A percentile compares a stretch with the other conserved stretches of the same genome.
Evolutionary conservation across 1,140 invertebrate species (phyloP).

Genomic region (Varroa destructor): DNA sequence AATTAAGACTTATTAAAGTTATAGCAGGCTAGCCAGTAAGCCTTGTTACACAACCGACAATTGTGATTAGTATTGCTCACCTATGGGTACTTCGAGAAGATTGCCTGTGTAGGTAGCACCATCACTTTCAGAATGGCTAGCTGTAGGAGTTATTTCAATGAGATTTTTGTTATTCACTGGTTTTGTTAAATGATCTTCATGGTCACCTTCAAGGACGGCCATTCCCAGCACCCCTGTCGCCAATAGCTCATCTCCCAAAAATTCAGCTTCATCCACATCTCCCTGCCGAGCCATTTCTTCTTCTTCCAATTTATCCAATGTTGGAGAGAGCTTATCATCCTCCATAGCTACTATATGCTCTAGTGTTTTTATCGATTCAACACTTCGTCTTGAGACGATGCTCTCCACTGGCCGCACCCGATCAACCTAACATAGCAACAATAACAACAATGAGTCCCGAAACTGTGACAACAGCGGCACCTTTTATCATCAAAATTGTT

Average conservation of each 20-base stretch:
- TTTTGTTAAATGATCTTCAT: too few species aligned
- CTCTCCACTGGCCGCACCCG: slow-evolving; percentile 17
- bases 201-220: too few species aligned
- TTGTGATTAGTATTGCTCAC: background rate
- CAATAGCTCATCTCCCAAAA: too few species aligned
- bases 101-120: slow-evolving; percentile 5
- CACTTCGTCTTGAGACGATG: background rate
- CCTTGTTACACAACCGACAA: too few species aligned
- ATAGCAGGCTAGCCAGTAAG: too few species aligned
- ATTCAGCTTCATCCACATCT: background rate
- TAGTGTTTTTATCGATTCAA: background rate
- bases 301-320: background rate
- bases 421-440: background rate
- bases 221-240: too few species aligned
- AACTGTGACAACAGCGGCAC: too few species aligned
- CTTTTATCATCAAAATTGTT: too few species aligned
- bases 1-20: too few species aligned
- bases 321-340: too few species aligned
- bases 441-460: too few species aligned
- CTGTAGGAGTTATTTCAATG: background rate
- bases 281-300: background rate
- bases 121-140: background rate
- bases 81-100: slow-evolving; percentile 18
- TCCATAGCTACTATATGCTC: too few species aligned
- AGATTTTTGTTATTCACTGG: slow-evolving; percentile 12